Evolutionary conservation across 1,140 invertebrate species (phyloP), one percentile per base, ranked within the genome.

Genomic region (Polypedilum vanderplanki): DNA sequence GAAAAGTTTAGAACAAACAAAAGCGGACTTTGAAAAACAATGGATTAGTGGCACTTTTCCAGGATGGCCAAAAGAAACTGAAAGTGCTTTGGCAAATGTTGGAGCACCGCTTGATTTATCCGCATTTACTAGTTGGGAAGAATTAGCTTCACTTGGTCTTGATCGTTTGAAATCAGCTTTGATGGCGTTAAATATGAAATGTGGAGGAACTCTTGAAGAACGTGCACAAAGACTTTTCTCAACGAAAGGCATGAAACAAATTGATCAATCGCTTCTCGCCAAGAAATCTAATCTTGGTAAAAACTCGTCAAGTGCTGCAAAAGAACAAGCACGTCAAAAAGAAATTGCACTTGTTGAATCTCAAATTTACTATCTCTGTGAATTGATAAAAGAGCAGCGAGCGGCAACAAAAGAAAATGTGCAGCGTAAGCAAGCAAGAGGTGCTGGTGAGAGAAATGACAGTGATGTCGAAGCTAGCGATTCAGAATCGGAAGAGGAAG

Each of bases 141-240:
- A 99, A 84, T 84, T 99, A 76, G 96, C 96, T 2, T 98, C 96
- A 7, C 85, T 99, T 7, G 98, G 98, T 64, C 83, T 99, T 77
- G 98, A 99, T 86, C 89, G 98, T 81, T 86, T 99, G 1, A 99
- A 99, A 83, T 97, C 95, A 15, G 98, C 97, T 9, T 84, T 99
- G 1, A 93, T 98, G 89, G 98, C 97, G 5, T 83, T 99, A n/a
- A 95, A 95, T 0, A 85, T 99, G 0, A 99, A 99, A 84, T 99
- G 98, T 86, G 98, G 98, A 75, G 98, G 97, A 3, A 98, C 97
- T 18, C 84, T 99, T 18, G 96, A 98, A 85, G 97, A 99, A 85
- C 86, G 98, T 79, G 98, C 98, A 4, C 93, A 98, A 80, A 87
- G 98, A 80, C 86, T 99, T 75, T 99, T 98, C 80, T 91, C 90